Conservation (phyloP, 2,113 vertebrate genomes). For the Neolamprologus falcicula region DNA sequence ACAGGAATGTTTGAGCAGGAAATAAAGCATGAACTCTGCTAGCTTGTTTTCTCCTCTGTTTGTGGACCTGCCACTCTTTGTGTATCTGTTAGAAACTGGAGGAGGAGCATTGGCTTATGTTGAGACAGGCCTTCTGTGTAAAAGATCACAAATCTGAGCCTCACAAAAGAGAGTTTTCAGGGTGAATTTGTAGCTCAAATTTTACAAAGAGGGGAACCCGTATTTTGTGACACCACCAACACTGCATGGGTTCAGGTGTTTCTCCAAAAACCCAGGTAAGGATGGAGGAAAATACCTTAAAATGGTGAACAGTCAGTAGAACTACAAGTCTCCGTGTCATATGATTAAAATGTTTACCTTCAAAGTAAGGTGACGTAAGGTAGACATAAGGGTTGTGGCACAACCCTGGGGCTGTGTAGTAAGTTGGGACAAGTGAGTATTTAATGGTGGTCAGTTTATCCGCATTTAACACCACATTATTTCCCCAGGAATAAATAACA, state of each 20-base stretch:
- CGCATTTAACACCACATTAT: neutral
- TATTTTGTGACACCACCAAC: neutral
- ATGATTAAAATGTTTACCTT: neutral
- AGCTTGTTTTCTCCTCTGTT: conserved; percentile 19
- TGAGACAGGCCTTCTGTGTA: neutral
- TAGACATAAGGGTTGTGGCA: neutral
- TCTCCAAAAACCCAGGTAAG: neutral
- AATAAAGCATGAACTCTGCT: conserved; percentile 29
- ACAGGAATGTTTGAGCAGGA: conserved; percentile 53
- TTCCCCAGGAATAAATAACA: neutral
- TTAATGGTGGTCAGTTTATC: neutral
- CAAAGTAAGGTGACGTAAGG: neutral
- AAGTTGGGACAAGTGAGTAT: neutral
- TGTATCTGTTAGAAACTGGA: neutral
- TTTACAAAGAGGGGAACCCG: neutral
- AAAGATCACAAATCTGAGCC: neutral
- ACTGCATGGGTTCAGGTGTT: neutral
- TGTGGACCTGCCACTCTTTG: neutral
- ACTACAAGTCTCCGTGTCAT: neutral
- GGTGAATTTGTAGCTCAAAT: neutral
- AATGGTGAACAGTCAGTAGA: neutral
- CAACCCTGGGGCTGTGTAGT: neutral
- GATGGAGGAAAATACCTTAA: neutral
- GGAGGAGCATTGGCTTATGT: neutral
- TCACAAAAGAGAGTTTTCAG: neutral